A percentile compares a stretch with the other conserved stretches of the same genome.
Evolutionary conservation across 2,113 vertebrate species (phyloP).

Genomic region (Phalacrocorax carbo): DNA sequence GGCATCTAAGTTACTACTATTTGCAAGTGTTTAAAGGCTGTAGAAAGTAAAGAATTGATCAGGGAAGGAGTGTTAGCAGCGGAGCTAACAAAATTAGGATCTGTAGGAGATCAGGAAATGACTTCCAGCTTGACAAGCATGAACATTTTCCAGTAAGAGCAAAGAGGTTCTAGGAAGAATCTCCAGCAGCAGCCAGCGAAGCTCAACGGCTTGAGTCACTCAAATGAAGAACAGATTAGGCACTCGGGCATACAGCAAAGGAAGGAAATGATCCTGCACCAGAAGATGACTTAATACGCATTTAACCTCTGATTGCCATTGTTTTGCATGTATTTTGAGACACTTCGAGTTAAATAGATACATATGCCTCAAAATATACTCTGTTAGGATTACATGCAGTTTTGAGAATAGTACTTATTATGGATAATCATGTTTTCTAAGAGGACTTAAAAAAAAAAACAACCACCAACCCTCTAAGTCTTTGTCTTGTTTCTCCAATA

Average conservation of each 20-base stretch:
- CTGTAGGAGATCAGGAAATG: slow-evolving; percentile 15
- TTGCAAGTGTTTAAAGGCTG: background rate
- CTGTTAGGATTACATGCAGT: slow-evolving; percentile 14
- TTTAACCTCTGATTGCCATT: slow-evolving; percentile 41
- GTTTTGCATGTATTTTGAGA: slow-evolving; percentile 28
- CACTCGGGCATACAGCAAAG: background rate
- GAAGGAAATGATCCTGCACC: slow-evolving; percentile 53
- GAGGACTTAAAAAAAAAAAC: background rate
- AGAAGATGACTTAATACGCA: slow-evolving; percentile 2
- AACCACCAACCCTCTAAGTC: background rate
- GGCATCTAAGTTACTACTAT: background rate
- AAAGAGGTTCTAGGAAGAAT: slow-evolving; percentile 37
- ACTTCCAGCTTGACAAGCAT: slow-evolving; percentile 26
- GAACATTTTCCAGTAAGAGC: slow-evolving; percentile 35
- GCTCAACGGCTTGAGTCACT: slow-evolving; percentile 22
- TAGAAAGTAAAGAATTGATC: slow-evolving; percentile 10
- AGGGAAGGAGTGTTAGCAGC: background rate
- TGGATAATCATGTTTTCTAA: background rate
- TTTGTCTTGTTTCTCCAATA: background rate
- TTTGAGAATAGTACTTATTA: slow-evolving; percentile 30
- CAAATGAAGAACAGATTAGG: slow-evolving; percentile 40
- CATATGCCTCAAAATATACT: slow-evolving; percentile 19
- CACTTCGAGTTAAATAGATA: background rate
- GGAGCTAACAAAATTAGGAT: slow-evolving; percentile 27
- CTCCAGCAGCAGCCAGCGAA: slow-evolving; percentile 42